Base-by-base conservation (phyloP, 2,888 invertebrate genomes). In the Apantesis nais region DNA sequence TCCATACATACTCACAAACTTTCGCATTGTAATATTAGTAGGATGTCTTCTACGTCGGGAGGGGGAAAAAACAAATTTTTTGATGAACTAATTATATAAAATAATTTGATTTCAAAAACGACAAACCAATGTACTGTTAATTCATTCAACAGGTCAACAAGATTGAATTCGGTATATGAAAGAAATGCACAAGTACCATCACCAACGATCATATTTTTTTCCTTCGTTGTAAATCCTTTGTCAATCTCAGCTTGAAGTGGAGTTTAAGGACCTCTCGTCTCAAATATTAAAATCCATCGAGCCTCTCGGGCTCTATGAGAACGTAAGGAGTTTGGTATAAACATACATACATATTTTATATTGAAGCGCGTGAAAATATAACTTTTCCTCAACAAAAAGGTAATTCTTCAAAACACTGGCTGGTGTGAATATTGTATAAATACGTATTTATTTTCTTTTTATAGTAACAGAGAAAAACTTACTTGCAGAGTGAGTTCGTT, bases 401-500 rank as follows among this genome's bases (percentile, higher is more conserved):
- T 52, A 68, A 62, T 61, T 61, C n/a, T 60, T 25, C 55, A 55
- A 68, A 68, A 68, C 34, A 62, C 25, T 34, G 62, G 29, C 55
- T 31, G 62, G 19, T 67, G 62, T 48, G 52, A 62, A 67, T 34
- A 37, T 67, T 25, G n/a, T 37, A 65, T 34, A 16, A 52, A 34
- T n/a, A n/a, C n/a, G 2, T 22, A 12, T 19, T 52, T 31, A 61
- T 60, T 67, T 61, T 61, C 34, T 31, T 48, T 44, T 22, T n/a
- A n/a, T 34, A 25, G 61, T n/a, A 55, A 37, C 8, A 61, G 37
- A 22, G 41, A 62, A 48, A 25, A 69, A 93, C 88, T 86, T 78
- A 93, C 94, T 83, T 94, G 91, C 61, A 90, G 77, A 3, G 94
- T 93, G 0, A 94, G 86, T 76, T 93, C 94, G 74, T 93, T 94